A percentile compares a stretch with the other conserved stretches of the same genome.
Conservation (phyloP, 2,797 vertebrate species). For the Liparis tanakae region DNA sequence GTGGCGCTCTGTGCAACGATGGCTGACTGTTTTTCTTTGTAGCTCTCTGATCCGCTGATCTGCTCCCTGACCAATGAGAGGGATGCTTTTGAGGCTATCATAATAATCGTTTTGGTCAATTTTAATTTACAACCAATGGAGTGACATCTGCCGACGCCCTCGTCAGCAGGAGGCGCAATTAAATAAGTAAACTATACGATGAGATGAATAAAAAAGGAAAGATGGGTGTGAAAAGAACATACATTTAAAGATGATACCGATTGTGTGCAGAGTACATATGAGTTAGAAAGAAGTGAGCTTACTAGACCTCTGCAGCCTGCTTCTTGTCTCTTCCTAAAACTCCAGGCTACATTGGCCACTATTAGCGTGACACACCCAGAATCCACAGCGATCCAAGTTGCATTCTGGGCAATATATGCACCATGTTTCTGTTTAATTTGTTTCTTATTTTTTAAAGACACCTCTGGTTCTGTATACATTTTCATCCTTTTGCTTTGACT, state of each 20-base stretch:
- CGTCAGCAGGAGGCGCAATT: neutral
- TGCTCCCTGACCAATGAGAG: neutral
- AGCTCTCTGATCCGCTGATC: neutral
- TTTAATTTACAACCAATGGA: neutral
- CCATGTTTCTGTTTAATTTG: neutral
- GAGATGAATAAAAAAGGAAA: neutral
- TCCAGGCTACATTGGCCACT: neutral
- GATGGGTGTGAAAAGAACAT: neutral
- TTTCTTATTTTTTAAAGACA: neutral
- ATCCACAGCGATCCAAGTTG: neutral
- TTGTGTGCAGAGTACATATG: too few relatives aligned
- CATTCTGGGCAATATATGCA: neutral
- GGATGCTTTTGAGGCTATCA: neutral
- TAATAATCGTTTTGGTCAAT: too few relatives aligned
- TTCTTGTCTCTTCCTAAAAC: neutral
- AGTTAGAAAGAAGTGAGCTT: too few relatives aligned
- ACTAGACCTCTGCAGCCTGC: too few relatives aligned
- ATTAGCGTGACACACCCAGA: neutral
- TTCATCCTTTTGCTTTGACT: neutral
- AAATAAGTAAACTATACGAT: too few relatives aligned
- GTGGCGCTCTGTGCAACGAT: conserved; percentile 34
- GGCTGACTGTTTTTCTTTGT: neutral
- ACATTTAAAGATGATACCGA: neutral
- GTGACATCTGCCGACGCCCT: neutral
- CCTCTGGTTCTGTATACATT: neutral